A percentile compares a stretch with the other conserved stretches of the same genome.
Conservation (phyloP, 53 echinoderm and acorn worm genomes). For the Arbacia lixula region DNA sequence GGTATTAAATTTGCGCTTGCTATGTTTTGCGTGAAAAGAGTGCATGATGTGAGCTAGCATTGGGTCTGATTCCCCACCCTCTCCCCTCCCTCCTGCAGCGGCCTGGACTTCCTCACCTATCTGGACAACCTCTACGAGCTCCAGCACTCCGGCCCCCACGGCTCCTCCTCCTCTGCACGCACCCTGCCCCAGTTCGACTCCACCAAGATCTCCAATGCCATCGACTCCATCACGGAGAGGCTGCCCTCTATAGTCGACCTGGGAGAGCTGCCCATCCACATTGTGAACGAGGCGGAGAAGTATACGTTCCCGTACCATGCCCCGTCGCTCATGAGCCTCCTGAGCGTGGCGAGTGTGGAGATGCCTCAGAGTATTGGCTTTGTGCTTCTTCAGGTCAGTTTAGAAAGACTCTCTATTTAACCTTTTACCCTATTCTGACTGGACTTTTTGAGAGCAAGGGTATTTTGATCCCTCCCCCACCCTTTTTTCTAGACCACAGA, state of each 20-base stretch:
- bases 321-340: conserved; percentile 85
- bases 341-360: conserved; percentile 77
- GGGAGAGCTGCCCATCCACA: conserved; percentile 86
- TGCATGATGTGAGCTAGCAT: too few relatives aligned
- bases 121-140: conserved; percentile 93
- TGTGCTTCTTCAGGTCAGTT: conserved; percentile 85
- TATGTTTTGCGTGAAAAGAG: too few relatives aligned
- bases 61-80: too few relatives aligned
- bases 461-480: too few relatives aligned
- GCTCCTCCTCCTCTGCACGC: not conserved
- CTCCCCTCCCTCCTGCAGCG: conserved; percentile 59
- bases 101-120: conserved; percentile 76
- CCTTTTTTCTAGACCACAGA: too few relatives aligned
- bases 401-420: not conserved
- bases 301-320: conserved; percentile 98
- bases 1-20: too few relatives aligned
- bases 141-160: conserved; percentile 73
- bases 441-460: too few relatives aligned
- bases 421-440: too few relatives aligned
- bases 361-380: conserved; percentile 98
- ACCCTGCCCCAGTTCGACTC: conserved; percentile 58
- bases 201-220: conserved; percentile 80
- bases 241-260: conserved; percentile 92
- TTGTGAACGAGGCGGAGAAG: conserved; percentile 83
- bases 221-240: conserved; percentile 82